Base-by-base conservation (phyloP, 2,113 vertebrate species). In the Saccopteryx leptura region DNA sequence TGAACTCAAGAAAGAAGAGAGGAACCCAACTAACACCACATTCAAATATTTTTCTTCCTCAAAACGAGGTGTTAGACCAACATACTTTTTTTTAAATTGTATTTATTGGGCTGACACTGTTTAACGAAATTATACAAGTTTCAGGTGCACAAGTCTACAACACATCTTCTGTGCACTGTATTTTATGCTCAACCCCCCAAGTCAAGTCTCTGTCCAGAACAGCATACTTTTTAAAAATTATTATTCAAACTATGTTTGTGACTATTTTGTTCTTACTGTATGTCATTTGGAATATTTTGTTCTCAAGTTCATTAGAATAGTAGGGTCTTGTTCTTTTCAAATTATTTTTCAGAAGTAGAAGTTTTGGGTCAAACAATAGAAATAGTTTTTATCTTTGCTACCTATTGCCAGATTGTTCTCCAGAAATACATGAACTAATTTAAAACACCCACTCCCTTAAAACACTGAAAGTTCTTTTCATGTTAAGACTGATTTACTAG, bases 341-440 rank as follows among this genome's bases (percentile, higher is more conserved):
- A 80, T 95, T 85, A 81, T 82, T 96, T 88, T 69, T 66, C 78
- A 60, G 46, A 93, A 93, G 33, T 86, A 10, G 54, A 76, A 69
- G 23, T 91, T 96, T 93, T 56, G 75, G 71, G 56, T 90, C 46
- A 92, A 85, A 96, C 79, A 58, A 26, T 54, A 83, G 71, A 87
- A 93, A 88, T 54, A 75, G 28, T 60, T 96, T 96, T 89, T 88
- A 81, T 94, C 24, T 97, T 96, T 82, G 23, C 86, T 96, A 87
- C 58, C 33, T 90, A 39, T 91, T 96, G 9, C 74, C 46, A 61
- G 61, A 72, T 90, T 94, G 48, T 92, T 92, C 60, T 92, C 54
- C 66, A 81, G 65, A 94, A 95, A 80, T 21, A 75, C 58, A 75
- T 71, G n/a, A 95, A 88, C 33, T 60, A 48, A 18, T 94, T 88